phyloP scores from a whole-genome alignment of 2,113 vertebrate species.

The Podilymbus podiceps region DNA sequence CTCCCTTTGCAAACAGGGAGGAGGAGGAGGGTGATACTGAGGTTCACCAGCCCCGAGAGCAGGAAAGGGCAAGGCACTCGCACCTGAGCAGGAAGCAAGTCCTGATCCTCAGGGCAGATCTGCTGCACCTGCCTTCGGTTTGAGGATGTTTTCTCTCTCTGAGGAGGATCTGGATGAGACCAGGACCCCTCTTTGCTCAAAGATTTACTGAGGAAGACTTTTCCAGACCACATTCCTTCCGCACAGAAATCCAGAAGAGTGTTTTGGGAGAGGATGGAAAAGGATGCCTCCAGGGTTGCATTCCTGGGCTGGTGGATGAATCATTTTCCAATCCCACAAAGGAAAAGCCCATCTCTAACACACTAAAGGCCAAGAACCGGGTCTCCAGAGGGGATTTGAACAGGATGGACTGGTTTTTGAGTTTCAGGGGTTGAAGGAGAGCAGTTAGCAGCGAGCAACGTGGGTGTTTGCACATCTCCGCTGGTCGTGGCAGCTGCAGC shows the following conservation, averaged over 20 bases:
- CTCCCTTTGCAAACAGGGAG: not conserved
- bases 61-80: not conserved
- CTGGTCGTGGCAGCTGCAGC: not conserved
- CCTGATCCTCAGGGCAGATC: not conserved
- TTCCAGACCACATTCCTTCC: not conserved
- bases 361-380: not conserved
- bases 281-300: not conserved
- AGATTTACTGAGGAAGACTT: not conserved
- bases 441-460: rapidly evolving
- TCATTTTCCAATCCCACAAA: not conserved
- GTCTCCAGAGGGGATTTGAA: not conserved
- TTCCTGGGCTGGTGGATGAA: conserved; percentile 28
- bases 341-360: not conserved
- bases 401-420: conserved; percentile 4
- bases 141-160: not conserved
- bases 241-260: not conserved
- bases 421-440: not conserved
- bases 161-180: not conserved
- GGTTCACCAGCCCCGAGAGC: not conserved
- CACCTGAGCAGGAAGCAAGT: not conserved
- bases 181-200: not conserved
- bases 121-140: not conserved
- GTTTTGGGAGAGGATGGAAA: not conserved
- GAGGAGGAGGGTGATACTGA: not conserved
- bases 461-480: not conserved